phyloP scores from a whole-genome alignment of 2,797 vertebrate genomes.

The Halcyon smyrnensis region DNA sequence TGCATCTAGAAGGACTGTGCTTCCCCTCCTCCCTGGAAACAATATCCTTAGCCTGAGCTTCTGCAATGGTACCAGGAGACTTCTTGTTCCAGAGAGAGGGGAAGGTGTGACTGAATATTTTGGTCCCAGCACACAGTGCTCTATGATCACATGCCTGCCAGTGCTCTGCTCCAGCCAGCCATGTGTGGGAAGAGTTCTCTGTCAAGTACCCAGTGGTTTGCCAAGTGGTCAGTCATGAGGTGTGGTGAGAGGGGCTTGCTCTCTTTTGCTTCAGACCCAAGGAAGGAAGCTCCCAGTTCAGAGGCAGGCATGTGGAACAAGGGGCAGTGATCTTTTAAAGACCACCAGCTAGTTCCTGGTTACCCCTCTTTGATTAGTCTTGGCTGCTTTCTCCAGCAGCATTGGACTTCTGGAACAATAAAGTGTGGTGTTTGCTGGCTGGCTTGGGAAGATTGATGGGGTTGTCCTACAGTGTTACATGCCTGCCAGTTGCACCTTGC shows the following conservation, averaged over 20 bases:
- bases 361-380: not conserved
- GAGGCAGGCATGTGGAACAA: not conserved
- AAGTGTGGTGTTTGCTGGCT: not conserved
- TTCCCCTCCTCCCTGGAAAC: not conserved
- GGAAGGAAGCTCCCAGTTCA: not conserved
- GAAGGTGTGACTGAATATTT: not conserved
- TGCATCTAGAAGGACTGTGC: not conserved
- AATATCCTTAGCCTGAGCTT: not conserved
- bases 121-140: not conserved
- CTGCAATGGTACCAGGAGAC: not conserved
- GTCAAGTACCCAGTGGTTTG: not conserved
- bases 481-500: not conserved
- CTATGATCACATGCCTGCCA: not conserved
- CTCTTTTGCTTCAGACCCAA: not conserved
- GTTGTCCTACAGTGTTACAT: not conserved
- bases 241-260: not conserved
- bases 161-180: not conserved
- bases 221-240: not conserved
- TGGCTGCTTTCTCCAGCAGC: not conserved
- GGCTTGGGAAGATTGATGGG: not conserved
- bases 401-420: not conserved
- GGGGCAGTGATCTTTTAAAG: not conserved
- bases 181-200: not conserved
- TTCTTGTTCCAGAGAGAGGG: not conserved
- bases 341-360: not conserved